Evolutionary conservation across 2,888 invertebrate species (phyloP), one percentile per base, ranked within the genome.

Genomic region (Helicoverpa assulta): DNA sequence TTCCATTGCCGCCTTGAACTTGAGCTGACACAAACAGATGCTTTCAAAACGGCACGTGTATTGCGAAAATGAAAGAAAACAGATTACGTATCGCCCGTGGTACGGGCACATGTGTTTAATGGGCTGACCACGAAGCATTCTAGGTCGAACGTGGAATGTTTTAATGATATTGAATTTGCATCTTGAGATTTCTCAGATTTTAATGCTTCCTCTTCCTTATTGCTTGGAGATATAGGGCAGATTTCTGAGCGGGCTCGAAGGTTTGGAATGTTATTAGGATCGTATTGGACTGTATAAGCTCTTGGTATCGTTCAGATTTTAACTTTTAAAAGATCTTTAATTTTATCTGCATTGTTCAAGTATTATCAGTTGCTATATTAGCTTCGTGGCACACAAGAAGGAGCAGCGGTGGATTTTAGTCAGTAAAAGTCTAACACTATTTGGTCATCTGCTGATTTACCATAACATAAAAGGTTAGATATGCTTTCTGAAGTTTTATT

Each of bases 1-100:
- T 70, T 86, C 77, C 90, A 89, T 87, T 82, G 86, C 88, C 71
- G 91, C 93, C 93, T 93, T 94, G 94, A 93, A 92, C 93, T 94
- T 93, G 92, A 76, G 56, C 63, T 71, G 54, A 67, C 81, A 78
- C 37, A 60, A 43, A 67, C 70, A 62, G 54, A 58, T 68, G 61
- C 75, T 84, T 82, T 75, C 85, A 70, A 82, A 87, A 82, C 82
- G 59, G 71, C 72, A 77, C 78, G 85, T 89, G 90, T 88, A 85
- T 86, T 81, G 74, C 74, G 78, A 82, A 83, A 86, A 66, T 55
- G 65, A 37, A 70, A 50, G 76, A 80, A 78, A 75, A 67, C 55
- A 52, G 56, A 67, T 73, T 70, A 70, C 78, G 68, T 66, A 56
- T 61, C 33, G 19, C n/a, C 58, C 67, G 47, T 60, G 62, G 71